Base-by-base conservation (phyloP, 23 tunicate species). In the Styela clava region DNA sequence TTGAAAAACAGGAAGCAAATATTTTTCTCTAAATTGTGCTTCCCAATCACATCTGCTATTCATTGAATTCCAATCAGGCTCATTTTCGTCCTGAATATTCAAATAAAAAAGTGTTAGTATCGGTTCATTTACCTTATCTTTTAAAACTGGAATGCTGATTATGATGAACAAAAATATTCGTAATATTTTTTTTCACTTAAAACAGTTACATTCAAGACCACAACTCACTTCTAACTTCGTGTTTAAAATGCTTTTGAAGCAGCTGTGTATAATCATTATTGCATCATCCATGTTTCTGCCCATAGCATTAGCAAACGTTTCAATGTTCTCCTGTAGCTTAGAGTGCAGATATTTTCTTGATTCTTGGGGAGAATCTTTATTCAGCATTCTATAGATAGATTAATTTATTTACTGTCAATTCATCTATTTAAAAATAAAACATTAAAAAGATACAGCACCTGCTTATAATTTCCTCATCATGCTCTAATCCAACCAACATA, bases 271-370 rank as follows among this genome's bases (percentile, higher is more conserved):
- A 32, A 85, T 52, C 24, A 85, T 61, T 68, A 79, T 32, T 16
- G 89, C 63, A 36, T 85, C 84, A 32, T 85, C 89, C 33, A 85
- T 35, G 62, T 74, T 85, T 28, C 67, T 78, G 30, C 89, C 89
- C 33, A 85, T 34, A 69, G 36, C 69, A 0, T 32, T 79, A 3
- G 84, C 69, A 26, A 85, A 78, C 22, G 78, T 31, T 2, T 69
- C 29, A 31, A 85, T n/a, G 51, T 85, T 74, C 23, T 79, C 79
- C 69, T 36, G 52, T 9, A 85, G 44, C 26, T 79, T 78, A 30
- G 56, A n/a, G 71, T 69, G 23, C 20, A 85, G 72, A 79, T 67
- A 67, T 67, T 67, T 29, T 1, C 31, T 27, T 29, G 71, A 67
- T 22, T 18, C 22, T 18, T 27, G 23, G 56, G 9, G 12, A 12